Conservation (phyloP, 1,140 invertebrate species). For the Drosophila kikkawai region DNA sequence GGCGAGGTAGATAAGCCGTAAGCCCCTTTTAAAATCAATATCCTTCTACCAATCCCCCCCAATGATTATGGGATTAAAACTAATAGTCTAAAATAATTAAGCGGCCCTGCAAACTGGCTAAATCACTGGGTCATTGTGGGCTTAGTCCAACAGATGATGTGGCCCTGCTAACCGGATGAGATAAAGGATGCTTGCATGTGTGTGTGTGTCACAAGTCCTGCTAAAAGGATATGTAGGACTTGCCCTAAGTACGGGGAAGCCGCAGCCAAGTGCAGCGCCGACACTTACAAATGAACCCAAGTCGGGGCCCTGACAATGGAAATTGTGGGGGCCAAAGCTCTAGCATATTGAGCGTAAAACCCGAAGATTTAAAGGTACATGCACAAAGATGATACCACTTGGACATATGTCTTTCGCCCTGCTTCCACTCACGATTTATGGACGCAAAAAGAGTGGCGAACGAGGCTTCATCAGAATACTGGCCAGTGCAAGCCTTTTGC, state of each 20-base stretch:
- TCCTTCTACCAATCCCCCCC: conserved; percentile 45
- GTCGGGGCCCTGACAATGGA: conserved; percentile 56
- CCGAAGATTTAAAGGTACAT: conserved; percentile 79
- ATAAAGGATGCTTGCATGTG: not conserved
- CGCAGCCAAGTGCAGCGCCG: conserved; percentile 73
- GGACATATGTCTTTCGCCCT: conserved; percentile 65
- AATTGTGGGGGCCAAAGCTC: conserved; percentile 7
- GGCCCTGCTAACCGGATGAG: conserved; percentile 25
- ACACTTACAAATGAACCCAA: conserved; percentile 78
- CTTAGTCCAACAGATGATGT: conserved; percentile 69
- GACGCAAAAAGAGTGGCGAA: conserved; percentile 14
- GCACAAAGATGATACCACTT: conserved; percentile 71
- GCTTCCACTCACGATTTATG: conserved; percentile 56
- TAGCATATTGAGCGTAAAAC: conserved; percentile 79
- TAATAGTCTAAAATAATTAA: conserved; percentile 79
- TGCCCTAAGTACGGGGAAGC: conserved; percentile 56
- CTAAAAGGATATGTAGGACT: conserved; percentile 53
- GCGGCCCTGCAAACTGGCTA: conserved; percentile 51
- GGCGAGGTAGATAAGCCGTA: not conserved
- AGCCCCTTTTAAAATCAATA: conserved; percentile 49
- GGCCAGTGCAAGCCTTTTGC: conserved; percentile 42
- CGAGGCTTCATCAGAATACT: conserved; percentile 35
- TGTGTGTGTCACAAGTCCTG: conserved; percentile 10
- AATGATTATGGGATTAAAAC: conserved; percentile 60
- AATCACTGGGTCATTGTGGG: conserved; percentile 51